A percentile compares a stretch with the other conserved stretches of the same genome.
phyloP scores from a whole-genome alignment of 2,888 invertebrate genomes.

The Holacanthella duospinosa region DNA sequence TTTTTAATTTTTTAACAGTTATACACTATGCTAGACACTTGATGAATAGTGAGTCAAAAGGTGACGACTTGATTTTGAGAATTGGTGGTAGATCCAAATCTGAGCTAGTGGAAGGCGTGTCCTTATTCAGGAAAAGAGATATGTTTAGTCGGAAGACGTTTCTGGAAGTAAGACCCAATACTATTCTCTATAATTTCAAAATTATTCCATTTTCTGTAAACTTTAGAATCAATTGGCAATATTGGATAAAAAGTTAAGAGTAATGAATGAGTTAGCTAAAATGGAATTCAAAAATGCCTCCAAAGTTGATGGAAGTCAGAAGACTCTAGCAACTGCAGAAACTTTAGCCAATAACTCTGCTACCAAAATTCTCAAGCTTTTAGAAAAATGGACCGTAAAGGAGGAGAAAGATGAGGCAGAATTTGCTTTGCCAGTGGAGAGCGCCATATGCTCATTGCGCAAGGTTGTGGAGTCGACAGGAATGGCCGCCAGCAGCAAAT shows the following conservation, averaged over 20 bases:
- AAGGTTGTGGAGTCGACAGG: too few species aligned
- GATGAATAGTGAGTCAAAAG: background rate
- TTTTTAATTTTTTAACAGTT: background rate
- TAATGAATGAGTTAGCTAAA: background rate
- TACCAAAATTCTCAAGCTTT: too few species aligned
- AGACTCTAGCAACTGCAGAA: too few species aligned
- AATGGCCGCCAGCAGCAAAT: too few species aligned
- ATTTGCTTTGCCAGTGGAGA: too few species aligned
- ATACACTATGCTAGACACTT: background rate
- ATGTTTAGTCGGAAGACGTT: background rate
- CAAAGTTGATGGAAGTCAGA: too few species aligned
- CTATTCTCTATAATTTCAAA: too few species aligned
- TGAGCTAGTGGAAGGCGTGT: conserved; percentile 43
- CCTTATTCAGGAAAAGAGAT: background rate
- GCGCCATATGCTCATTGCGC: too few species aligned
- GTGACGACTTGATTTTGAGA: conserved; percentile 49
- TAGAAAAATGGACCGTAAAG: too few species aligned
- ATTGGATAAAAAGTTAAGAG: background rate
- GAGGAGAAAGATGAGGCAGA: too few species aligned
- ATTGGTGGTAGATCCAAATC: conserved; percentile 60
- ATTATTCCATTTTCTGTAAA: background rate
- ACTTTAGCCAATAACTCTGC: too few species aligned
- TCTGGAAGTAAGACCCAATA: background rate
- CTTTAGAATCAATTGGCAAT: background rate
- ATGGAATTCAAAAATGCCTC: background rate